phyloP scores from a whole-genome alignment of 2,113 vertebrate genomes.

The Procapra przewalskii region DNA sequence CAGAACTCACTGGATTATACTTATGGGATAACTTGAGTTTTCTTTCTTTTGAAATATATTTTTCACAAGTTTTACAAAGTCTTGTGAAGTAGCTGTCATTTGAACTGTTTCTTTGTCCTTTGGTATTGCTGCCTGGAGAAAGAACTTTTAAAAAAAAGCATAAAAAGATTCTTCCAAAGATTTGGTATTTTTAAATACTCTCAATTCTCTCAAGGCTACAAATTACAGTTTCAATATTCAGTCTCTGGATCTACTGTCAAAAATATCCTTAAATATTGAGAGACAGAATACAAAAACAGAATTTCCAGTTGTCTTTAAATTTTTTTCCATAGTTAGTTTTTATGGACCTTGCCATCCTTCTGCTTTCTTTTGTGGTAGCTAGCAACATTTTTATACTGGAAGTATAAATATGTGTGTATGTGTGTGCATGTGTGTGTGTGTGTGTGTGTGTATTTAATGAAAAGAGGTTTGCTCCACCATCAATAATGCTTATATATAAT shows the following conservation, averaged over 20 bases:
- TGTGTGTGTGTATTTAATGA: not conserved
- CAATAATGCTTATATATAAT: not conserved
- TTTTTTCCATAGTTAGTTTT: not conserved
- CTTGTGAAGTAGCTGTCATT: conserved; percentile 50
- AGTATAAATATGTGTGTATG: not conserved
- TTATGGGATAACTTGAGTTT: conserved; percentile 38
- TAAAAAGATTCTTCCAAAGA: not conserved
- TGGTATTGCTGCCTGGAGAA: conserved; percentile 27
- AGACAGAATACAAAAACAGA: not conserved
- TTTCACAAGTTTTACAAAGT: conserved; percentile 36
- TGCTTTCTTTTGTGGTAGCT: not conserved
- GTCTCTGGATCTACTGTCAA: not conserved
- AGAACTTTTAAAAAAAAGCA: not conserved
- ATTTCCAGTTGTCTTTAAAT: not conserved
- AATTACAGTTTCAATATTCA: not conserved
- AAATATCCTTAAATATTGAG: not conserved
- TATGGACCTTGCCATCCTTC: not conserved
- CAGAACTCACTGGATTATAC: not conserved
- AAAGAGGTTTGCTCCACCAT: not conserved
- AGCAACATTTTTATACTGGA: not conserved
- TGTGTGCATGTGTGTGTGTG: fast-evolving
- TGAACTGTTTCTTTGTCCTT: conserved; percentile 40
- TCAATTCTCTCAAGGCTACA: conserved; percentile 13
- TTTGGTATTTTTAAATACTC: conserved; percentile 30
- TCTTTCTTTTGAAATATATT: conserved; percentile 48